Percentiles rank a stretch among this genome's conserved stretches.
phyloP scores from a whole-genome alignment of 92 coral and sea anemone species.

The Actinostola sp. region DNA sequence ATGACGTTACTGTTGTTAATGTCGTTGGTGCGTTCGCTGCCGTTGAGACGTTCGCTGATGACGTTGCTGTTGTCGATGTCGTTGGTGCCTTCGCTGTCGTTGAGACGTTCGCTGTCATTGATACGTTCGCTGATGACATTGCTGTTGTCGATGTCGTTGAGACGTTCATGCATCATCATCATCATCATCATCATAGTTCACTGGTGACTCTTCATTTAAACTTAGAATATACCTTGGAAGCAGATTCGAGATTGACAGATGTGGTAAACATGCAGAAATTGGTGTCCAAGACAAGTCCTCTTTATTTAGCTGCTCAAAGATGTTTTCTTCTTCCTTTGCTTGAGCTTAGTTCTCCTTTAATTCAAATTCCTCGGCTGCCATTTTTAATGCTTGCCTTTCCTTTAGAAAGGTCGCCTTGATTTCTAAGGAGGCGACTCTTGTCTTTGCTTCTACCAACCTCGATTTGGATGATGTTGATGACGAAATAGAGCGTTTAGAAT shows the following conservation, averaged over 20 bases:
- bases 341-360: constrained; percentile 53
- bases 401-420: constrained; percentile 51
- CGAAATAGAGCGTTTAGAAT: constrained; percentile 8
- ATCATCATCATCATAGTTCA: neutral
- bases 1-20: neutral
- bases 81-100: neutral
- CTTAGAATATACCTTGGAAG: neutral
- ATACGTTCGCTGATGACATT: neutral
- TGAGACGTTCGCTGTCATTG: neutral
- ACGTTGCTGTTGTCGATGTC: neutral
- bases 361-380: constrained; percentile 56
- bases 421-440: constrained; percentile 46
- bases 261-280: neutral
- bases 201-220: constrained; percentile 5
- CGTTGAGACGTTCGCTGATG: neutral
- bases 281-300: constrained; percentile 19
- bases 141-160: neutral
- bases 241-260: constrained; percentile 2
- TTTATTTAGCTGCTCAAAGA: constrained; percentile 51
- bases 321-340: constrained; percentile 63
- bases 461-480: constrained; percentile 37
- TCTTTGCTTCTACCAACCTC: constrained; percentile 39
- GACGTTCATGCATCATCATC: neutral
- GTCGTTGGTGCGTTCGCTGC: neutral
- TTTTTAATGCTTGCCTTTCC: constrained; percentile 50